Evolutionary conservation across 2,888 invertebrate genomes (phyloP).

Genomic region (Xestia c-nigrum): DNA sequence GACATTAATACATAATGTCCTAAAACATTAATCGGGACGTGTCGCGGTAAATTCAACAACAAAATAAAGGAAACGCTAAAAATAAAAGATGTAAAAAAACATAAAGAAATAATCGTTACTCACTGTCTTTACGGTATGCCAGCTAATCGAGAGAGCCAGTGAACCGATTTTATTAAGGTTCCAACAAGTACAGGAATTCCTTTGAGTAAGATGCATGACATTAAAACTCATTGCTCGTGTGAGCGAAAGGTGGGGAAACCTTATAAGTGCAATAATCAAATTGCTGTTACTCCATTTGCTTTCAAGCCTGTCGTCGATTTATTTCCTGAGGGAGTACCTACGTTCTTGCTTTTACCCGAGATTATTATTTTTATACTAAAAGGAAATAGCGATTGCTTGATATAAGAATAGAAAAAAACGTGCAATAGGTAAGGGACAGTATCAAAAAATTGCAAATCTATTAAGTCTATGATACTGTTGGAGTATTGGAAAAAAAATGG

Average conservation of each 20-base stretch:
- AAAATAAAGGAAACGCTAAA: conserved; percentile 5
- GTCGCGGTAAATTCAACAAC: not conserved
- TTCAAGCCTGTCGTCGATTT: conserved; percentile 47
- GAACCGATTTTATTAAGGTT: conserved; percentile 63
- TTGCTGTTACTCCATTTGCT: conserved; percentile 51
- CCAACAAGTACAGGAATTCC: conserved; percentile 43
- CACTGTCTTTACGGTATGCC: conserved; percentile 53
- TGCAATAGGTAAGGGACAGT: no score
- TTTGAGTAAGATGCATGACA: conserved; percentile 58
- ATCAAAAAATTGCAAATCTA: no score
- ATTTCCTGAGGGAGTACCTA: conserved; percentile 36
- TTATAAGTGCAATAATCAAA: conserved; percentile 56
- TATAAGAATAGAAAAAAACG: not conserved
- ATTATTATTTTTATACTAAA: conserved; percentile 14
- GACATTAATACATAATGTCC: not conserved
- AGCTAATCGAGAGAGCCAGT: conserved; percentile 60
- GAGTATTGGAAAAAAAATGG: no score
- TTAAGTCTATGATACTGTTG: no score
- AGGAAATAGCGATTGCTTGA: not conserved
- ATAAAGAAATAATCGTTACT: conserved; percentile 51
- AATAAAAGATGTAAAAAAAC: conserved; percentile 35
- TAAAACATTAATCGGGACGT: conserved; percentile 4
- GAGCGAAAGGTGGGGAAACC: conserved; percentile 23
- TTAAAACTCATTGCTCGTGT: conserved; percentile 42
- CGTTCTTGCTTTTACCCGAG: conserved; percentile 3